A percentile compares a stretch with the other conserved stretches of the same genome.
Conservation (phyloP, 1,140 invertebrate species). For the Epicauta chinensis region DNA sequence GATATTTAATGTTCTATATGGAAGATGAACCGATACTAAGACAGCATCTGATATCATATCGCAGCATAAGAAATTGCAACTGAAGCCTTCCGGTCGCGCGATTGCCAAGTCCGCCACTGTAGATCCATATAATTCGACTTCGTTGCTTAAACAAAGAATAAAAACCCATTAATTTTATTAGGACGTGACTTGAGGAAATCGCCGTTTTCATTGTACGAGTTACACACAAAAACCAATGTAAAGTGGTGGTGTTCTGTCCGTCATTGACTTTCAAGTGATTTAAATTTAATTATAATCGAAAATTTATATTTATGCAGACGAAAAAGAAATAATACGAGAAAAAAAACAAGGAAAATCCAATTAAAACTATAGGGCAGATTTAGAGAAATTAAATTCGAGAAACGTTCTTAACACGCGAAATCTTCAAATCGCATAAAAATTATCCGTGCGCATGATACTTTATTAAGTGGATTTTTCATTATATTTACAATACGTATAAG, state of each 20-base stretch:
- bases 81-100: too few relatives aligned
- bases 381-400: constrained; percentile 34
- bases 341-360: constrained; percentile 35
- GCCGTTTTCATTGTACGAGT: background rate
- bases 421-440: constrained; percentile 40
- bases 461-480: constrained; percentile 23
- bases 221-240: background rate
- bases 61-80: too few relatives aligned
- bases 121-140: too few relatives aligned
- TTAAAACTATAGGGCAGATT: constrained; percentile 20
- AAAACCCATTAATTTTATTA: constrained; percentile 2
- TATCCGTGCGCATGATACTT: constrained; percentile 39
- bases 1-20: too few relatives aligned
- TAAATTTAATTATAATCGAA: constrained; percentile 29
- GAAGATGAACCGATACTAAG: too few relatives aligned
- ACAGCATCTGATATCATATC: too few relatives aligned
- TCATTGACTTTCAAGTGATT: constrained; percentile 24
- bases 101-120: too few relatives aligned
- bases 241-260: background rate
- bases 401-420: constrained; percentile 37
- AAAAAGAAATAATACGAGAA: constrained; percentile 3
- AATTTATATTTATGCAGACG: too few relatives aligned
- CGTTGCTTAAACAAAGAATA: too few relatives aligned
- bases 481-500: background rate
- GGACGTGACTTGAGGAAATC: constrained; percentile 13